Evolutionary conservation across 2,797 vertebrate species (phyloP).

Genomic region (Todus mexicanus): DNA sequence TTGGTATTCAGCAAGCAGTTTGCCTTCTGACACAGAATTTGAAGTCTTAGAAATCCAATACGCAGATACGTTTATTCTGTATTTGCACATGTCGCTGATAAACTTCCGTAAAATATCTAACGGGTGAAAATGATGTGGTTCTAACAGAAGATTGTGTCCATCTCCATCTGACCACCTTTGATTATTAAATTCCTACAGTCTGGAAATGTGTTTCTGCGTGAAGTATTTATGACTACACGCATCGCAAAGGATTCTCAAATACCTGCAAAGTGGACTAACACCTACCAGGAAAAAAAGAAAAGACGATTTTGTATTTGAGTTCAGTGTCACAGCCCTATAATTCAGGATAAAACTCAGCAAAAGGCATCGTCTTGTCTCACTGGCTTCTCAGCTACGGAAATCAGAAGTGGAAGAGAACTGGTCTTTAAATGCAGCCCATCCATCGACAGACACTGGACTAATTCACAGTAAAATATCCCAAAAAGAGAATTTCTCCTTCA

Average conservation of each 20-base stretch:
- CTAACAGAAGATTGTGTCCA: background rate
- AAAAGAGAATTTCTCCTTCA: background rate
- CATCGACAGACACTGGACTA: background rate
- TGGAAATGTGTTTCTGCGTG: background rate
- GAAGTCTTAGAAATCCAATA: conserved; percentile 38
- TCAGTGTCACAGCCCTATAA: background rate
- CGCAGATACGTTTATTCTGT: background rate
- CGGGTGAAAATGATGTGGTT: background rate
- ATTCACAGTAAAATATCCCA: background rate
- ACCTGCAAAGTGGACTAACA: background rate
- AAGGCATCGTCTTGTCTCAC: background rate
- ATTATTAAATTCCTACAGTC: background rate
- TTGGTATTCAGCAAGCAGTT: conserved; percentile 49
- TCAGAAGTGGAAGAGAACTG: conserved; percentile 3
- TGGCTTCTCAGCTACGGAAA: background rate
- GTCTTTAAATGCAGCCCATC: background rate
- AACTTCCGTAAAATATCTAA: background rate
- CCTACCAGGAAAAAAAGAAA: background rate
- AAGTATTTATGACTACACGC: background rate
- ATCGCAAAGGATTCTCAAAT: background rate
- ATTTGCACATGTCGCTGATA: background rate
- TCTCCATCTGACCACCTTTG: background rate
- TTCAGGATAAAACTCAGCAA: background rate
- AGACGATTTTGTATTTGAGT: background rate
- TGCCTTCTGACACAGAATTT: conserved; percentile 33